These are phyloP conservation scores for Diabrotica virgifera DNA, from an alignment of 1,140 invertebrate genomes.

Conservation along the genomic window DNA sequence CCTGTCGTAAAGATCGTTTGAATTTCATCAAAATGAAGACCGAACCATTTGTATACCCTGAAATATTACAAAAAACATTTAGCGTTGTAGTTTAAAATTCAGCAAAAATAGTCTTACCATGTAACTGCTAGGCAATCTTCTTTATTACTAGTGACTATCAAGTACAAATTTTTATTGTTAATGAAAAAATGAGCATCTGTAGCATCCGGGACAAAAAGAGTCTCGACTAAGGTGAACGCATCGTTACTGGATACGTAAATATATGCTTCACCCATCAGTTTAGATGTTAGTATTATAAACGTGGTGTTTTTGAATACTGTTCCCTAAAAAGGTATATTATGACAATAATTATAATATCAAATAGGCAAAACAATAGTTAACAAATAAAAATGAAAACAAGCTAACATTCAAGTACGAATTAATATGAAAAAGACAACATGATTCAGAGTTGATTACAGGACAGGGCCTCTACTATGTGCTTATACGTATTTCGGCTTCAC, in stretches of 20 bases:
- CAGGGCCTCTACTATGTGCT: too few relatives aligned
- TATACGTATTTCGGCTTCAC: too few relatives aligned
- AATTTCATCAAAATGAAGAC: conserved; percentile 15
- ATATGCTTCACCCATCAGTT: conserved; percentile 7
- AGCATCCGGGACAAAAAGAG: conserved; percentile 3
- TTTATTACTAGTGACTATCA: conserved; percentile 3
- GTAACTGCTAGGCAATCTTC: conserved; percentile 3
- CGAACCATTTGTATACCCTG: conserved; percentile 14
- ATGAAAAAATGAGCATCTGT: conserved; percentile 11
- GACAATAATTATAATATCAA: too few relatives aligned
- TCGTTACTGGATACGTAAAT: background rate
- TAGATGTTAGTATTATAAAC: background rate
- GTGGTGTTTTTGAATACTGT: background rate
- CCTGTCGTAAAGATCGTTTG: conserved; percentile 13
- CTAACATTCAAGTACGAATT: too few relatives aligned
- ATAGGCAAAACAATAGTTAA: too few relatives aligned
- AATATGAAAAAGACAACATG: too few relatives aligned
- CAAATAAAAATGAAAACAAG: too few relatives aligned
- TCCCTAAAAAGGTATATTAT: background rate
- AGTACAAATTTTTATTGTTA: background rate
- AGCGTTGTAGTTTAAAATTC: background rate
- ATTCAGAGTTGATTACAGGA: too few relatives aligned
- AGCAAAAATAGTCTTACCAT: conserved; percentile 4
- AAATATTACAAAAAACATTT: conserved; percentile 1
- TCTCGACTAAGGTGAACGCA: background rate